Percentiles rank a stretch among this genome's conserved stretches.
These are phyloP conservation scores for Onychomys arenicola DNA, from an alignment of 2,797 vertebrate species.

Conservation along the genomic window DNA sequence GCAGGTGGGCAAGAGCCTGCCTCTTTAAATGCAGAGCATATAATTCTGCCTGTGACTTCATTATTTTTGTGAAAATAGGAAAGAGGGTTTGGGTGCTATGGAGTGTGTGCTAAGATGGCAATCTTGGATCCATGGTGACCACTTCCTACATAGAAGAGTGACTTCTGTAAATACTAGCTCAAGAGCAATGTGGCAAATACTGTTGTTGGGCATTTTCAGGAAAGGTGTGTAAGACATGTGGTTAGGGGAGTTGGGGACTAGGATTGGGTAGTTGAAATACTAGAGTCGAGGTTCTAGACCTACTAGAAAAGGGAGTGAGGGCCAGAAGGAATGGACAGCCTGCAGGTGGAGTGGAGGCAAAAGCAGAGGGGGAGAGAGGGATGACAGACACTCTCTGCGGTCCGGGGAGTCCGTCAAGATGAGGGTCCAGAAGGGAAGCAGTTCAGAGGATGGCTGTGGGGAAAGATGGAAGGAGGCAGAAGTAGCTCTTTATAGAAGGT, in stretches of 20 bases:
- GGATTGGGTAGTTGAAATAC: not conserved
- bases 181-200: not conserved
- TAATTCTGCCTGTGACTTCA: not conserved
- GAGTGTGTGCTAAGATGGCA: not conserved
- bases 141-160: not conserved
- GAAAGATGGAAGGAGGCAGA: not conserved
- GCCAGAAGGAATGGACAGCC: not conserved
- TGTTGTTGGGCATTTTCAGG: not conserved
- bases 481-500: not conserved
- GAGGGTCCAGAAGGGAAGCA: slow-evolving; percentile 9
- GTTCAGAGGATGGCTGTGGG: not conserved
- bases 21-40: not conserved
- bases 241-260: not conserved
- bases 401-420: not conserved
- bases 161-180: not conserved
- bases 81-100: not conserved
- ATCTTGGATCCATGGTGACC: not conserved
- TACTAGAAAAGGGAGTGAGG: not conserved
- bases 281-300: not conserved
- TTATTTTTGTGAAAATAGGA: slow-evolving; percentile 31
- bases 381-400: not conserved
- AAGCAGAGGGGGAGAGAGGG: not conserved
- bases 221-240: not conserved
- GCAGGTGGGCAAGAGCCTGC: not conserved
- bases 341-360: not conserved